Percentiles rank a stretch among this genome's conserved stretches.
Conservation (phyloP, 2,113 vertebrate species). For the Hippocampus comes region DNA sequence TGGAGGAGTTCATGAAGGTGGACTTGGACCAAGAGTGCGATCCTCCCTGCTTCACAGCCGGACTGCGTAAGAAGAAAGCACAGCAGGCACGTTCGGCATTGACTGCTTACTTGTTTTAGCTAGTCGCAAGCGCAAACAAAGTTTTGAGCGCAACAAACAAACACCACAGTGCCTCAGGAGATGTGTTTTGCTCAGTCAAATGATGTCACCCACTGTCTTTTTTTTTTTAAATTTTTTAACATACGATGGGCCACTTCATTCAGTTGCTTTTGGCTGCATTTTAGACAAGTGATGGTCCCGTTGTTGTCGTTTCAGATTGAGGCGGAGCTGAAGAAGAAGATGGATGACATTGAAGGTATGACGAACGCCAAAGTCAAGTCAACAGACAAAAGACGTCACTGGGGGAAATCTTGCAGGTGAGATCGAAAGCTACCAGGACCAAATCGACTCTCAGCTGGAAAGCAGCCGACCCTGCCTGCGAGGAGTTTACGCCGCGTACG, state of each 20-base stretch:
- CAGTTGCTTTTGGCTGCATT: too few relatives aligned
- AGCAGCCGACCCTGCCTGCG: conserved; percentile 82
- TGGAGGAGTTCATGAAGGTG: conserved; percentile 92
- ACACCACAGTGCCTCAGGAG: too few relatives aligned
- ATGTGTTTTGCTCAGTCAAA: too few relatives aligned
- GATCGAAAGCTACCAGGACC: conserved; percentile 88
- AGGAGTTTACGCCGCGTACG: conserved; percentile 80
- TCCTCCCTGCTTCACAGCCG: conserved; percentile 87
- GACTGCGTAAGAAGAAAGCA: conserved; percentile 79
- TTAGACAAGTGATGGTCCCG: background rate
- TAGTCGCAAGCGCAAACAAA: too few relatives aligned
- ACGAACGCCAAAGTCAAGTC: background rate
- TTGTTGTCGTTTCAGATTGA: conserved; percentile 75
- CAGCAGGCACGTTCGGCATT: conserved; percentile 73
- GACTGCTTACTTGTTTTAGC: too few relatives aligned
- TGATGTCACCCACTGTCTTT: too few relatives aligned
- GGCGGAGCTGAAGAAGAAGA: conserved; percentile 83
- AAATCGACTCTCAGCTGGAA: conserved; percentile 90
- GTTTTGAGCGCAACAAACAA: too few relatives aligned
- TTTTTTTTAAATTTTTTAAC: too few relatives aligned
- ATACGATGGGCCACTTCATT: too few relatives aligned
- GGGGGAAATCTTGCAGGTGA: conserved; percentile 74
- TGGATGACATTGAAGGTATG: conserved; percentile 91
- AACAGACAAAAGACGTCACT: background rate
- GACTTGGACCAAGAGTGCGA: conserved; percentile 93